Conservation (phyloP, 2,888 invertebrate genomes). For the Drosophila recens region DNA sequence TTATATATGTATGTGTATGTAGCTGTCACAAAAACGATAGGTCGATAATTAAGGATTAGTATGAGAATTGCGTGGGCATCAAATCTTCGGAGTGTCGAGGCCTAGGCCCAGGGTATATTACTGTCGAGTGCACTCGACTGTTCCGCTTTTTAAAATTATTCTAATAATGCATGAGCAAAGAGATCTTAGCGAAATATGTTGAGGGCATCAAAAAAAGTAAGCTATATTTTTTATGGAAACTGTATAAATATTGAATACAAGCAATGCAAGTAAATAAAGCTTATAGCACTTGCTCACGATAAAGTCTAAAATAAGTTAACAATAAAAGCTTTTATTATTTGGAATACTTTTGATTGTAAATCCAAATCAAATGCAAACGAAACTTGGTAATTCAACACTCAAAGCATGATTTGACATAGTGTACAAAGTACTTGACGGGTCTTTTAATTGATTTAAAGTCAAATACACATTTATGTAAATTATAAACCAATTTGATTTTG, state of each 20-base stretch:
- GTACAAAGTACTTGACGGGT: not conserved
- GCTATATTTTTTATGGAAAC: not conserved
- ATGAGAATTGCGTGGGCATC: too few relatives aligned
- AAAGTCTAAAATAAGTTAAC: not conserved
- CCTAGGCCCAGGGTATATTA: too few relatives aligned
- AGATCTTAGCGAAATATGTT: too few relatives aligned
- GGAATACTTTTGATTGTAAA: not conserved
- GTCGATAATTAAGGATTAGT: too few relatives aligned
- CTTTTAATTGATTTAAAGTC: slow-evolving; percentile 21
- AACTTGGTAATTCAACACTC: not conserved
- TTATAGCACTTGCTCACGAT: not conserved
- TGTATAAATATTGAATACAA: too few relatives aligned
- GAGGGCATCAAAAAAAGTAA: too few relatives aligned
- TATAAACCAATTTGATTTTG: slow-evolving; percentile 54
- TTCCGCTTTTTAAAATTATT: too few relatives aligned
- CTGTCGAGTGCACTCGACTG: too few relatives aligned
- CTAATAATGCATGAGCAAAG: too few relatives aligned
- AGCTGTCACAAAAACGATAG: too few relatives aligned
- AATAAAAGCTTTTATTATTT: not conserved
- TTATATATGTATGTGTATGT: too few relatives aligned
- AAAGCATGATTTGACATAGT: not conserved
- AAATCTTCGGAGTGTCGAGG: too few relatives aligned
- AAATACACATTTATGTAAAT: slow-evolving; percentile 51
- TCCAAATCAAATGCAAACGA: not conserved
- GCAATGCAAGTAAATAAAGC: not conserved